Base-by-base conservation (phyloP, 2,888 invertebrate species). In the Mesorhabditis sp. region DNA sequence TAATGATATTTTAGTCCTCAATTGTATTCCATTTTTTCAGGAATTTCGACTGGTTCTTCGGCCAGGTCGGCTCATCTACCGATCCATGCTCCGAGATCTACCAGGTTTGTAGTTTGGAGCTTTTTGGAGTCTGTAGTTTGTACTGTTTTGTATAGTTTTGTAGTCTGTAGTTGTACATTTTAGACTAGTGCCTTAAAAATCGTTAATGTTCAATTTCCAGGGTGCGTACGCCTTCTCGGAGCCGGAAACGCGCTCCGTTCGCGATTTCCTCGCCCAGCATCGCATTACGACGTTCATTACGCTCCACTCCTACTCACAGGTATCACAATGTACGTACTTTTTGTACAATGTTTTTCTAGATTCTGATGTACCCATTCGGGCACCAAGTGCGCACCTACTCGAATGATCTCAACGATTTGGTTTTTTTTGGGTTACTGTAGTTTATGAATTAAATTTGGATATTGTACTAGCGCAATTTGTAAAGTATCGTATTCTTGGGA, bases 1-100 rank as follows among this genome's bases (percentile, higher is more conserved):
- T 81, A 4, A 83, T 84, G 5, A 75, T 75, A 5, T 83, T 81
- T 28, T 77, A 78, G 4, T 85, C 84, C 72, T 85, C 85, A 62
- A 81, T 81, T 62, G 85, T 85, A n/a, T 85, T 85, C 28, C 84
- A 85, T 67, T 72, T 85, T 43, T 84, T 85, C 63, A 70, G 85
- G n/a, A 85, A 85, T 73, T 85, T 85, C 66, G 85, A 85, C 70
- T 85, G 84, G 83, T 83, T 82, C 78, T 85, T 83, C 70, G 84
- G 84, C 5, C 82, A 83, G 76, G 82, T 82, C 43, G 84, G 83
- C 58, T 80, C 83, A 4, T 81, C 82, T 4, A 78, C 81, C 0
- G 83, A 85, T 66, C 85, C 85, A 0, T 86, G 86, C 76, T 80
- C 80, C 0, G 85, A 86, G 66, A 84, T 83, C 62, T 86, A 84